Evolutionary conservation across 2,797 vertebrate genomes (phyloP).

Genomic region (Hemitrygon akajei): DNA sequence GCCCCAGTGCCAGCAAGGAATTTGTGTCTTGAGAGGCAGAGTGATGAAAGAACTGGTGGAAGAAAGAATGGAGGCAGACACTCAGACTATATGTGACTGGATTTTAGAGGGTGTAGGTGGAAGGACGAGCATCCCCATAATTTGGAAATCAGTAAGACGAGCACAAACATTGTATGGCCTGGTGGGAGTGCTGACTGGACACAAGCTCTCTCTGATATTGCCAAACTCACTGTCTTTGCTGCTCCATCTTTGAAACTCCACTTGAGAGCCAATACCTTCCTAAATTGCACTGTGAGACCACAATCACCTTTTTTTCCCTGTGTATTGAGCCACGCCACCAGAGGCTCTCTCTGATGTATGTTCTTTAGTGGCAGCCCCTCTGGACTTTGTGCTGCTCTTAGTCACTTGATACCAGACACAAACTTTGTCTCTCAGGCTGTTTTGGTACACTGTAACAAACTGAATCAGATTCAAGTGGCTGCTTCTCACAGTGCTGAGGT

Average conservation of each 20-base stretch:
- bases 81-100: not conserved
- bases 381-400: not conserved
- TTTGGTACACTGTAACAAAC: not conserved
- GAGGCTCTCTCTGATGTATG: too few species aligned
- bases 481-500: not conserved
- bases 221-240: not conserved
- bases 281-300: not conserved
- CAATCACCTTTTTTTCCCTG: not conserved
- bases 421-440: not conserved
- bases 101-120: not conserved
- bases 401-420: not conserved
- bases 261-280: not conserved
- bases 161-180: not conserved
- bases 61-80: not conserved
- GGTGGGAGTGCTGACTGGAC: too few species aligned
- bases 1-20: not conserved
- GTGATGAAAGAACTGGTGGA: not conserved
- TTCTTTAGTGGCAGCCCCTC: not conserved
- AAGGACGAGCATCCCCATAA: not conserved
- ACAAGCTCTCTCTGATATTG: not conserved
- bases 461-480: not conserved
- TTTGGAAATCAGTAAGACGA: not conserved
- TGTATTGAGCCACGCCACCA: not conserved
- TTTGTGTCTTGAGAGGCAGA: not conserved
- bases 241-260: not conserved